Percentiles rank a stretch among this genome's conserved stretches.
These are phyloP conservation scores for Menidia beryllina DNA, from an alignment of 2,113 vertebrate species.

Conservation along the genomic window DNA sequence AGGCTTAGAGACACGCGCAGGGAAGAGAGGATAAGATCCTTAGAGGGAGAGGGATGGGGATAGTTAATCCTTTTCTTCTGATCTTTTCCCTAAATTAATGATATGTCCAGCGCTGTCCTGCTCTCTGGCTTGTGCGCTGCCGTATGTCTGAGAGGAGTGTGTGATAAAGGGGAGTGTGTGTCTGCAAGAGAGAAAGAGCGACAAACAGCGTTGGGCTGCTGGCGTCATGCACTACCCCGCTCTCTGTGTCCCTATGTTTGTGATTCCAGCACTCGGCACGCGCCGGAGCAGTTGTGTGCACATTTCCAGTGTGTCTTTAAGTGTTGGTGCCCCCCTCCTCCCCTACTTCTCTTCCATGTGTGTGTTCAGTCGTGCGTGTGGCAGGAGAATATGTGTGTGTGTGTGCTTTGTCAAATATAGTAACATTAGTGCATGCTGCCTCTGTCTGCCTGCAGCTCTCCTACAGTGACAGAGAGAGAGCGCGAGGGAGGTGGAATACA, in stretches of 20 bases:
- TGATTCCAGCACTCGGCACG: slow-evolving; percentile 75
- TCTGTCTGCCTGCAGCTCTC: slow-evolving; percentile 77
- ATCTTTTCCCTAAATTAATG: slow-evolving; percentile 64
- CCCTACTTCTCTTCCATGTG: slow-evolving; percentile 44
- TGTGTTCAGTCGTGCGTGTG: slow-evolving; percentile 73
- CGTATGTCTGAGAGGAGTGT: slow-evolving; percentile 53
- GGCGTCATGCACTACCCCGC: slow-evolving; percentile 67
- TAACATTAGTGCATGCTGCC: slow-evolving; percentile 78
- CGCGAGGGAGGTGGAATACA: slow-evolving; percentile 68
- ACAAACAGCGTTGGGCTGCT: slow-evolving; percentile 62
- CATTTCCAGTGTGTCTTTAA: slow-evolving; percentile 26
- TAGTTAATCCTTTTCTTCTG: slow-evolving; percentile 73
- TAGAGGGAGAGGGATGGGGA: slow-evolving; percentile 63
- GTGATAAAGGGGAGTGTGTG: slow-evolving; percentile 39
- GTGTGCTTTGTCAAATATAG: slow-evolving; percentile 81
- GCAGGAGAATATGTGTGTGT: slow-evolving; percentile 58
- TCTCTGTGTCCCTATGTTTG: slow-evolving; percentile 76
- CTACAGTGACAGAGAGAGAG: slow-evolving; percentile 74
- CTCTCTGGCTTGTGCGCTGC: slow-evolving; percentile 45
- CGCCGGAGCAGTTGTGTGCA: slow-evolving; percentile 36
- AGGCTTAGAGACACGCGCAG: slow-evolving; percentile 66
- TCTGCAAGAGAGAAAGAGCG: slow-evolving; percentile 37
- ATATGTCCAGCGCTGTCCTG: slow-evolving; percentile 63
- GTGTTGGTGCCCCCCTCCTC: slow-evolving; percentile 29
- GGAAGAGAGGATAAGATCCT: slow-evolving; percentile 63